phyloP scores from a whole-genome alignment of 2,113 vertebrate genomes.

The Mesocricetus auratus region DNA sequence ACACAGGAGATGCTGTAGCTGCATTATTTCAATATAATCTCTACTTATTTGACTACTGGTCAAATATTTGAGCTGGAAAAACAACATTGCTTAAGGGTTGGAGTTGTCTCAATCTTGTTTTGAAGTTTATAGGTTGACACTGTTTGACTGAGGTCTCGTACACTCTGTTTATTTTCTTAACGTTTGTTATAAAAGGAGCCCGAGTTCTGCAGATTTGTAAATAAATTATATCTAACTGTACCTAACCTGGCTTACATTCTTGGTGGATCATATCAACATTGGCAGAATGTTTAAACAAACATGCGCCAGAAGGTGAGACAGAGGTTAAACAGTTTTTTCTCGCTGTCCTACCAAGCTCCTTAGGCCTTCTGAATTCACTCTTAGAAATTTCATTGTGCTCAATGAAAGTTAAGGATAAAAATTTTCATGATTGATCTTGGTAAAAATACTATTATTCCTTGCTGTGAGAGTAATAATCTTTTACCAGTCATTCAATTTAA shows the following conservation, averaged over 20 bases:
- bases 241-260: constrained; percentile 80
- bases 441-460: neutral
- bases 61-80: constrained; percentile 58
- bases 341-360: constrained; percentile 50
- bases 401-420: constrained; percentile 66
- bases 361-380: constrained; percentile 34
- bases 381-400: constrained; percentile 51
- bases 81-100: constrained; percentile 36
- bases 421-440: neutral
- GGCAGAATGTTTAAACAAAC: constrained; percentile 79
- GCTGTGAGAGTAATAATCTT: constrained; percentile 23
- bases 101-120: constrained; percentile 61
- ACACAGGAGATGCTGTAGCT: neutral
- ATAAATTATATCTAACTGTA: constrained; percentile 77
- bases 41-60: constrained; percentile 50
- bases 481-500: constrained; percentile 39
- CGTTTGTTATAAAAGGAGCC: constrained; percentile 62
- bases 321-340: constrained; percentile 71
- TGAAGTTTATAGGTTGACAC: constrained; percentile 63
- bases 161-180: constrained; percentile 75
- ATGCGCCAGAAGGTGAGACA: constrained; percentile 68
- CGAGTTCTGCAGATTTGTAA: constrained; percentile 70
- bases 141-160: constrained; percentile 70
- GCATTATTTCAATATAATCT: constrained; percentile 31
- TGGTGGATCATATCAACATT: constrained; percentile 80